Evolutionary conservation across 1,140 invertebrate species (phyloP), one percentile per base, ranked within the genome.

Genomic region (Conopomorpha cramerella): DNA sequence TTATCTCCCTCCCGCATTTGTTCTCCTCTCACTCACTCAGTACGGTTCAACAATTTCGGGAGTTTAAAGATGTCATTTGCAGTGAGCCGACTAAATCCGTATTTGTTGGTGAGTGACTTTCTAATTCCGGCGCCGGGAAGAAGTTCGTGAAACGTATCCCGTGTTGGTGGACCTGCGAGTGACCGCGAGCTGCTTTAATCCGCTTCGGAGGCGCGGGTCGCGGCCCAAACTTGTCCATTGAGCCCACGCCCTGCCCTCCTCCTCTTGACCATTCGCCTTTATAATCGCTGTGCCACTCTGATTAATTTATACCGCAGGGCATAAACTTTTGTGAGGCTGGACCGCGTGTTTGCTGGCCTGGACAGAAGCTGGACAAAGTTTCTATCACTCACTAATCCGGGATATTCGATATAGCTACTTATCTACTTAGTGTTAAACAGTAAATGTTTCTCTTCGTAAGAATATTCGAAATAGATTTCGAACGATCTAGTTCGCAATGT

Each of bases 81-180:
- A 65, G 56, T 51, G 49, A 41, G 43, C 49, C 41, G 45, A 62
- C 55, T 58, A 71, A 71, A 67, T 60, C 65, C 67, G 68, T 63
- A 74, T 74, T 74, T 70, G 67, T 61, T 65, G 58, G 47, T 55
- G 56, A 65, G 55, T 70, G 70, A 71, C 67, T 74, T 70, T 66
- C 61, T 74, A 74, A 74, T 74, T 70, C 61, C 49, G 39, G 40
- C 49, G 41, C 36, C 46, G 46, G 48, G 46, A 53, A 51, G 55
- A 72, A 74, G 55, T 74, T 74, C 62, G 50, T 74, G 56, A 71
- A 74, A 74, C 63, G 65, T 64, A 68, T 70, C 57, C 62, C 59
- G 56, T 74, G 67, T 74, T 49, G 55, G 40, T 55, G 56, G 64
- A 60, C 57, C 58, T 65, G 60, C 44, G 46, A 53, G 51, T 51